A percentile compares a stretch with the other conserved stretches of the same genome.
Evolutionary conservation across 2,113 vertebrate genomes (phyloP).

Genomic region (Poicephalus gulielmi): DNA sequence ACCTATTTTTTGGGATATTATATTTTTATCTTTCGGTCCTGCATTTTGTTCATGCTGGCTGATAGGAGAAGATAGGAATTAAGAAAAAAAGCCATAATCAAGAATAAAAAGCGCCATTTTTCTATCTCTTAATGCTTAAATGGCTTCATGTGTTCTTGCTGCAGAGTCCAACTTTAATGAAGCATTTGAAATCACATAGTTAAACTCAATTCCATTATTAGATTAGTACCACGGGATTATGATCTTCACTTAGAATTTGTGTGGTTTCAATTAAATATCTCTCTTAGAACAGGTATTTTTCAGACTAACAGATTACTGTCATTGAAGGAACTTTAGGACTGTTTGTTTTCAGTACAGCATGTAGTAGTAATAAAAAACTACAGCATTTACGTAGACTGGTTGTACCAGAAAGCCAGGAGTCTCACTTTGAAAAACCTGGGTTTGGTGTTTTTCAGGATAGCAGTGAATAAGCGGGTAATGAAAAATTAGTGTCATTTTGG

Average conservation of each 20-base stretch:
- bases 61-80: background rate
- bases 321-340: background rate
- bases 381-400: background rate
- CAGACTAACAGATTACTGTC: background rate
- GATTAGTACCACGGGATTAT: background rate
- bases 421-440: background rate
- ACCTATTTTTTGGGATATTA: background rate
- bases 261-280: background rate
- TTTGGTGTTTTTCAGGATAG: background rate
- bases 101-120: background rate
- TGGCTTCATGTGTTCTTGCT: background rate
- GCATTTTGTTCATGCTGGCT: background rate
- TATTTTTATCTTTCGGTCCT: background rate
- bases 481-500: background rate
- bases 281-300: background rate
- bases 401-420: background rate
- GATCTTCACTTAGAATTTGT: background rate
- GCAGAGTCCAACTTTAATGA: background rate
- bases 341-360: background rate
- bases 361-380: background rate
- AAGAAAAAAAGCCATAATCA: background rate
- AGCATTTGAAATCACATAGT: background rate
- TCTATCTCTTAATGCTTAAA: background rate
- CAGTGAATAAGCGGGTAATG: fast-evolving
- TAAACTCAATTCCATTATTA: background rate